Percentiles rank a stretch among this genome's conserved stretches.
Conservation (phyloP, 1,140 invertebrate species). For the Drosophila guanche region DNA sequence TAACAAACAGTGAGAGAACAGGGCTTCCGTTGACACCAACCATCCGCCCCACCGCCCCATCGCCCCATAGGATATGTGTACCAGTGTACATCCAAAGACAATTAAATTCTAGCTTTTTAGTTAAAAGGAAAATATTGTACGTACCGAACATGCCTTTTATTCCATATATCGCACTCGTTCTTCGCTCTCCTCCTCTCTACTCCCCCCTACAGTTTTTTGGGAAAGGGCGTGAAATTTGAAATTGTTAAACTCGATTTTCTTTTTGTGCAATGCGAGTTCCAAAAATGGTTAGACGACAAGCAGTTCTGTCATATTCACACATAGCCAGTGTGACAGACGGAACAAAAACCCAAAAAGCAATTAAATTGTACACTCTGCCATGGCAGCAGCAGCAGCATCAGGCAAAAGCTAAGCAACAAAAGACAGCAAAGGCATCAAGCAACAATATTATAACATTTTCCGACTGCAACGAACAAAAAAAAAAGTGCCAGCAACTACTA, state of each 20-base stretch:
- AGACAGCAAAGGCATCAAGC: constrained; percentile 64
- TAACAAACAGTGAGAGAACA: constrained; percentile 66
- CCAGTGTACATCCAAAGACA: constrained; percentile 37
- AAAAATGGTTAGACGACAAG: constrained; percentile 68
- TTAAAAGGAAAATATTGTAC: constrained; percentile 81
- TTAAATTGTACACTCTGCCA: constrained; percentile 75
- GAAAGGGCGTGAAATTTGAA: constrained; percentile 34
- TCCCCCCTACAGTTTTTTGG: no score
- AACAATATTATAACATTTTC: constrained; percentile 68
- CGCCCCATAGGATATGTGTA: neutral
- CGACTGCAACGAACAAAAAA: constrained; percentile 51
- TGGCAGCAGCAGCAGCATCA: constrained; percentile 48
- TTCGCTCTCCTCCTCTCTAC: neutral
- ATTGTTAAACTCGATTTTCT: constrained; percentile 38
- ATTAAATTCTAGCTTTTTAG: constrained; percentile 50
- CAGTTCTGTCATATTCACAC: constrained; percentile 69
- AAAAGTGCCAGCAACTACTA: constrained; percentile 19
- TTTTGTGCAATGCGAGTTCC: constrained; percentile 29
- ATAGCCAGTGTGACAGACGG: constrained; percentile 11
- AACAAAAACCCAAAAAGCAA: constrained; percentile 76
- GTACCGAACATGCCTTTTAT: constrained; percentile 30
- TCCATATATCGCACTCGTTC: neutral
- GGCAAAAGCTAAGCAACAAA: constrained; percentile 55
- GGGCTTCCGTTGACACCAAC: constrained; percentile 67
- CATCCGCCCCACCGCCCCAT: neutral